A percentile compares a stretch with the other conserved stretches of the same genome.
These are phyloP conservation scores for Cyaniris semiargus DNA, from an alignment of 2,888 invertebrate genomes.

Conservation along the genomic window DNA sequence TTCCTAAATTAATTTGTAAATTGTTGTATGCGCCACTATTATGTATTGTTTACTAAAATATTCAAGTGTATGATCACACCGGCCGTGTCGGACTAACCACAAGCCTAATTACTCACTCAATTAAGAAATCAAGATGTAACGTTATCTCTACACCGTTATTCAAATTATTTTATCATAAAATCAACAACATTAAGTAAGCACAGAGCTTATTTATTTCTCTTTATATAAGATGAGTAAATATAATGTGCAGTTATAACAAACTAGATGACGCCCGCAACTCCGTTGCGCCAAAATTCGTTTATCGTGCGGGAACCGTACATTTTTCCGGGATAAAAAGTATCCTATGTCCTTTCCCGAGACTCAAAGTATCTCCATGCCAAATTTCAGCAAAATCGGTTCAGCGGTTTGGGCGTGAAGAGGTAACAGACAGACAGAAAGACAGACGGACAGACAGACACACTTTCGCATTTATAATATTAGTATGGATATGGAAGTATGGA, in stretches of 20 bases:
- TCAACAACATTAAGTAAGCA: background rate
- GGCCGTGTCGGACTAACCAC: constrained; percentile 1
- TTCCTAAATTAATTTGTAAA: background rate
- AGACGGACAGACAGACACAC: no score
- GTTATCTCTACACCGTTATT: constrained; percentile 11
- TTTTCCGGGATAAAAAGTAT: no score
- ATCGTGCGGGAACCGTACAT: no score
- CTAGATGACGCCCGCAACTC: no score
- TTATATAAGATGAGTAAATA: background rate
- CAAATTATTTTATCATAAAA: background rate
- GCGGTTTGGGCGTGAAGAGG: no score
- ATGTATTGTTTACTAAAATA: background rate
- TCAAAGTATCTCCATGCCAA: no score
- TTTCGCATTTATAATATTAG: no score
- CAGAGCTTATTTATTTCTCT: background rate
- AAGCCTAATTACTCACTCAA: constrained; percentile 28
- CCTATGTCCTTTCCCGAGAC: no score
- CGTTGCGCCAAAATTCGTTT: no score
- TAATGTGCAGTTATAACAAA: background rate
- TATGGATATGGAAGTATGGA: no score
- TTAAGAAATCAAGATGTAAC: constrained; percentile 7
- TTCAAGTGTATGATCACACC: background rate
- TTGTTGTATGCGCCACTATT: background rate
- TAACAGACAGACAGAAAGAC: no score
- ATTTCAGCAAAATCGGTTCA: no score